phyloP scores from a whole-genome alignment of 2,888 invertebrate genomes.

The Rhingia rostrata region DNA sequence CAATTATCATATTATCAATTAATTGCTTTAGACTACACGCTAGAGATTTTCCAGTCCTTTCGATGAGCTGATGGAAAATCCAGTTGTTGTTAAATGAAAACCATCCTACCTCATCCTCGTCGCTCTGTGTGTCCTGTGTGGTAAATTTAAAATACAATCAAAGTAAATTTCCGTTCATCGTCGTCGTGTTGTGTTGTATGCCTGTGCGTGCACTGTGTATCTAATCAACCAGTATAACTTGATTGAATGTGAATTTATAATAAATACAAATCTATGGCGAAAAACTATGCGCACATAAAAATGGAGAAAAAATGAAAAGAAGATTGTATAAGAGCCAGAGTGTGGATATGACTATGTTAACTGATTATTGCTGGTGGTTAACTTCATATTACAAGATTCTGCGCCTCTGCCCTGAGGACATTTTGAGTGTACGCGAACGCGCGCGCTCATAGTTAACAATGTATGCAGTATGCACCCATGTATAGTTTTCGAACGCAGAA shows the following conservation, averaged over 20 bases:
- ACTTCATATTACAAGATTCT: conserved; percentile 68
- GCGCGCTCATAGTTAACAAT: conserved; percentile 7
- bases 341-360: conserved; percentile 67
- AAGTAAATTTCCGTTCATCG: conserved; percentile 39
- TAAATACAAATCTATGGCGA: conserved; percentile 33
- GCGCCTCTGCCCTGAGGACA: conserved; percentile 58
- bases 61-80: conserved; percentile 37
- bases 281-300: conserved; percentile 16
- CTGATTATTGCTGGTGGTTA: conserved; percentile 61
- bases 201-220: conserved; percentile 37
- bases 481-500: conserved; percentile 15
- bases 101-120: conserved; percentile 39
- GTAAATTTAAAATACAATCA: conserved; percentile 28
- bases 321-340: conserved; percentile 66
- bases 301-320: conserved; percentile 24
- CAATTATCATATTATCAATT: conserved; percentile 68
- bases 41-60: conserved; percentile 48
- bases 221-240: conserved; percentile 69
- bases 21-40: conserved; percentile 42
- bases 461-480: conserved; percentile 4
- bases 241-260: conserved; percentile 67
- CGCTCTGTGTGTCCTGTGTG: conserved; percentile 25
- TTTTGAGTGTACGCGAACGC: background rate
- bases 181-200: background rate
- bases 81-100: conserved; percentile 40